Evolutionary conservation across 1,140 invertebrate species (phyloP).

Genomic region (Brachionus calyciflorus): DNA sequence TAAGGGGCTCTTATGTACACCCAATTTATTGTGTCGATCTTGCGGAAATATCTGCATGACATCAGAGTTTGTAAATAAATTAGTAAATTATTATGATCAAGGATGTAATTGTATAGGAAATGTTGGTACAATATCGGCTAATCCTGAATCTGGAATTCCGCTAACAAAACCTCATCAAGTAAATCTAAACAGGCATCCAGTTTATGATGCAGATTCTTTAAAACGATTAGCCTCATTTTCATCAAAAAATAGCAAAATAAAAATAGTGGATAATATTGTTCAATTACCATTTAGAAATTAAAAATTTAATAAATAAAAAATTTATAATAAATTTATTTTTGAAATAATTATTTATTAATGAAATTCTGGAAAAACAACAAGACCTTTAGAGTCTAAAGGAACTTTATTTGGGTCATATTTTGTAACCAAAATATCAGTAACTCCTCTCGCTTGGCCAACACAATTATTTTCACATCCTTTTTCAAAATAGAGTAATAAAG

Average conservation of each 20-base stretch:
- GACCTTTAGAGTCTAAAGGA: neutral
- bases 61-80: neutral
- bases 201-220: neutral
- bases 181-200: neutral
- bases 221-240: neutral
- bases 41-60: constrained; percentile 11
- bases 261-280: neutral
- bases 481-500: neutral
- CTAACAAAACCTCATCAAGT: no score
- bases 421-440: neutral
- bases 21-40: neutral
- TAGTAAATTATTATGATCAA: neutral
- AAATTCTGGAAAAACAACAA: constrained; percentile 29
- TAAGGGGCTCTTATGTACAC: neutral
- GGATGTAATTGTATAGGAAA: neutral
- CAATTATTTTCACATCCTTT: constrained; percentile 18
- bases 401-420: constrained; percentile 33
- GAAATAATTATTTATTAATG: neutral
- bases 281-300: no score
- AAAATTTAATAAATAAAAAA: no score
- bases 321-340: no score
- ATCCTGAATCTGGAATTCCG: no score
- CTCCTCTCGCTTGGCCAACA: neutral
- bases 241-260: neutral
- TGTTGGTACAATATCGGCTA: neutral